A percentile compares a stretch with the other conserved stretches of the same genome.
These are phyloP conservation scores for Tenrec ecaudatus DNA, from an alignment of 2,113 vertebrate species.

Conservation along the genomic window DNA sequence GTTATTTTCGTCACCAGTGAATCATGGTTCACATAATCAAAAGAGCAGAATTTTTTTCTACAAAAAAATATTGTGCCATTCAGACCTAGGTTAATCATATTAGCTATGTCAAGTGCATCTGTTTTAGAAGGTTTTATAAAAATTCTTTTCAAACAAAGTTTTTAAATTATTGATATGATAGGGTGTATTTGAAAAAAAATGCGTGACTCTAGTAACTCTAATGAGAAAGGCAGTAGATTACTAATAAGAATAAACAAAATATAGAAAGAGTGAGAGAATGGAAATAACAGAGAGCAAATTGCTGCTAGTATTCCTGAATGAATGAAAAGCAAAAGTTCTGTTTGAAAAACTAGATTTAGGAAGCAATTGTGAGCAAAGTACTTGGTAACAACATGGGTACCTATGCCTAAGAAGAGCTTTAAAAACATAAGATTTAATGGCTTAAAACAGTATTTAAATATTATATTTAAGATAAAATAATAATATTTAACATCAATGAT, in stretches of 20 bases:
- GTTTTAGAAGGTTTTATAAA: not conserved
- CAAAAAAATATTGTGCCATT: not conserved
- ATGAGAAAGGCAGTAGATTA: not conserved
- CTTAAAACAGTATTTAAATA: not conserved
- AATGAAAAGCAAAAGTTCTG: not conserved
- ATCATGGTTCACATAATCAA: not conserved
- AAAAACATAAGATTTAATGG: not conserved
- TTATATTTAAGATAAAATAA: not conserved
- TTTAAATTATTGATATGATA: not conserved
- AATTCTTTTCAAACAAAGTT: not conserved
- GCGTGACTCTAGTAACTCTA: not conserved
- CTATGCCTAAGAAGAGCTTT: not conserved
- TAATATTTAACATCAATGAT: not conserved
- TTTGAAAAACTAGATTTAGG: not conserved
- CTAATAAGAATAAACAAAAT: not conserved
- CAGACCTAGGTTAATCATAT: not conserved
- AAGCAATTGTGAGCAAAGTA: not conserved
- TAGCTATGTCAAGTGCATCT: not conserved
- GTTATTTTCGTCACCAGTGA: not conserved
- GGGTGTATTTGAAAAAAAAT: not conserved
- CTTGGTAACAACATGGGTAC: not conserved
- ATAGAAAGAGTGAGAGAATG: not conserved
- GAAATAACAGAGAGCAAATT: not conserved
- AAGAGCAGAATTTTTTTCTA: not conserved
- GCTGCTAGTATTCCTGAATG: not conserved